These are phyloP conservation scores for Chironomus tentans DNA, from an alignment of 2,888 invertebrate species.

Conservation along the genomic window DNA sequence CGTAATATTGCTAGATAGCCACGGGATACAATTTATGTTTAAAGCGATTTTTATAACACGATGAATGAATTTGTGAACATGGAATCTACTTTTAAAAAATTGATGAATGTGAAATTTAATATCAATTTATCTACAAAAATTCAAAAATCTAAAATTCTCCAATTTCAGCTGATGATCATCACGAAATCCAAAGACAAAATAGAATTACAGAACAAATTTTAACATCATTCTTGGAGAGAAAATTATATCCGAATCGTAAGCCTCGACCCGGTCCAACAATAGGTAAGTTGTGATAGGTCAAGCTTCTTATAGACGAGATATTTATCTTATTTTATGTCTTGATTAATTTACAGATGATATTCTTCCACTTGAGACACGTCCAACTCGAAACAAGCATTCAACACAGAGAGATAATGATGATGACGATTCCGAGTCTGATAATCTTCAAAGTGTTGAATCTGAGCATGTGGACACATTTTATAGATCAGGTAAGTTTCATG, in stretches of 20 bases:
- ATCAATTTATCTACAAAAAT: too few species aligned
- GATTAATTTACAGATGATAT: conserved; percentile 45
- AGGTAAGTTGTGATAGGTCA: background rate
- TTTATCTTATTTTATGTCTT: too few species aligned
- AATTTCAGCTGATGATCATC: conserved; percentile 39
- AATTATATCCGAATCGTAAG: conserved; percentile 51
- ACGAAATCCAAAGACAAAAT: conserved; percentile 64
- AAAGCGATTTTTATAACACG: too few species aligned
- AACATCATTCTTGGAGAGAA: conserved; percentile 61
- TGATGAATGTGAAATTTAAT: background rate
- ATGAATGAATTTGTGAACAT: too few species aligned
- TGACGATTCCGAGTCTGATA: conserved; percentile 43
- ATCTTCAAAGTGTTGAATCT: conserved; percentile 60
- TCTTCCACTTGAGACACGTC: conserved; percentile 43
- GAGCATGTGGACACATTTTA: conserved; percentile 59
- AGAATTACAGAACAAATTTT: conserved; percentile 67
- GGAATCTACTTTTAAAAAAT: too few species aligned
- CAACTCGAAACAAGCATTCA: conserved; percentile 3
- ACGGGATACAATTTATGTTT: too few species aligned
- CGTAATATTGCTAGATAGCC: too few species aligned
- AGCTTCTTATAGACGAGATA: too few species aligned
- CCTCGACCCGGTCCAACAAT: conserved; percentile 49
- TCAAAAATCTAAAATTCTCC: background rate
- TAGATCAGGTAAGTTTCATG: conserved; percentile 31
- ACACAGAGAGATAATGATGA: conserved; percentile 31